Evolutionary conservation across 2,797 vertebrate species (phyloP).

Genomic region (Morelia viridis): DNA sequence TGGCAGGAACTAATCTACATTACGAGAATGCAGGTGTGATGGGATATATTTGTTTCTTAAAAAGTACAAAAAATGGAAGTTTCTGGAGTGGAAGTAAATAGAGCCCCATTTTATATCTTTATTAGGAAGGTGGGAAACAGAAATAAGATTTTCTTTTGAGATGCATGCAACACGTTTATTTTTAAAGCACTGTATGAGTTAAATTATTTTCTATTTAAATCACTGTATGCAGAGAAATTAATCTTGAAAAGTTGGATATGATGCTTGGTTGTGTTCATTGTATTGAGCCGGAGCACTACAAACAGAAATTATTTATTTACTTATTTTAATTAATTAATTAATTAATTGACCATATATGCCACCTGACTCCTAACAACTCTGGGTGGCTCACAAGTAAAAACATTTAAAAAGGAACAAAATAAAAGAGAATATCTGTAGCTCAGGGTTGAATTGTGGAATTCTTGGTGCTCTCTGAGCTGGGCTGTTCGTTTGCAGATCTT

Average conservation of each 20-base stretch:
- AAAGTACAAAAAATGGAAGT: conserved; percentile 73
- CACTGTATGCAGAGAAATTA: conserved; percentile 20
- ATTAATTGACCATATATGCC: too few relatives aligned
- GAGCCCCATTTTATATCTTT: conserved; percentile 61
- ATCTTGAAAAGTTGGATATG: conserved; percentile 52
- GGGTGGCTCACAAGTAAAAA: too few relatives aligned
- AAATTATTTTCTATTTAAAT: background rate
- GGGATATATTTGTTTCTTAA: conserved; percentile 71
- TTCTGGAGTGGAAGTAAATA: conserved; percentile 78
- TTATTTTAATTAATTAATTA: too few relatives aligned
- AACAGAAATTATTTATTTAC: too few relatives aligned
- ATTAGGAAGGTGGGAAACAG: conserved; percentile 37
- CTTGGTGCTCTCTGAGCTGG: background rate
- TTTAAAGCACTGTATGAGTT: background rate
- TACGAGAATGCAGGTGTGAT: conserved; percentile 78
- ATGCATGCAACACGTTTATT: background rate
- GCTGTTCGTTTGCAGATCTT: background rate
- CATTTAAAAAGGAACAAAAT: too few relatives aligned
- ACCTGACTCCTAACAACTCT: background rate
- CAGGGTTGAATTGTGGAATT: background rate
- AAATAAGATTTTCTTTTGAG: conserved; percentile 55
- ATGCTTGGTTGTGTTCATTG: conserved; percentile 46
- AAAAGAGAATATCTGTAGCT: background rate
- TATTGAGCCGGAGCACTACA: conserved; percentile 34
- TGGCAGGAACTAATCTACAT: conserved; percentile 70